These are phyloP conservation scores for Celastrina argiolus DNA, from an alignment of 2,888 invertebrate genomes.

Conservation along the genomic window DNA sequence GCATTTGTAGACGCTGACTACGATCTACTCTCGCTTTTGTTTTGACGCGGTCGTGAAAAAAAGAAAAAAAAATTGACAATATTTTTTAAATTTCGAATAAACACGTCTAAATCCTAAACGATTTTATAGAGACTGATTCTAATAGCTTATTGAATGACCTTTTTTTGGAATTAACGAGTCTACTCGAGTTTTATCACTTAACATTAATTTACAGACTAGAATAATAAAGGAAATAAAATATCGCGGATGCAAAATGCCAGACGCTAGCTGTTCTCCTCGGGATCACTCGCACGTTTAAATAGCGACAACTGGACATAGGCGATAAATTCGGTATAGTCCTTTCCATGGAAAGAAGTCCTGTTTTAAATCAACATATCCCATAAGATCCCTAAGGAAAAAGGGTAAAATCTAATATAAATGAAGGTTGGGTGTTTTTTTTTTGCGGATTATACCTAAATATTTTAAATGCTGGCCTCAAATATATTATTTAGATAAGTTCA, in stretches of 20 bases:
- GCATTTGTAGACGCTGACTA: conserved; percentile 9
- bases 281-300: neutral
- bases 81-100: neutral
- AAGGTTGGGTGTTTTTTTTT: too few relatives aligned
- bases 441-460: too few relatives aligned
- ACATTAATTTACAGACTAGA: conserved; percentile 1
- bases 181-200: conserved; percentile 9
- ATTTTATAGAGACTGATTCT: neutral
- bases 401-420: too few relatives aligned
- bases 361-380: too few relatives aligned
- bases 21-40: neutral
- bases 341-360: too few relatives aligned
- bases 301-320: too few relatives aligned
- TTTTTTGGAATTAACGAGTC: conserved; percentile 8
- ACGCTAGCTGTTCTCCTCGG: neutral
- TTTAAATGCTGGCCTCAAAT: too few relatives aligned
- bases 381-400: too few relatives aligned
- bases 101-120: conserved; percentile 1
- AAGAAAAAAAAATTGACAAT: neutral
- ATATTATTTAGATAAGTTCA: too few relatives aligned
- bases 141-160: neutral
- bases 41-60: neutral
- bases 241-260: neutral
- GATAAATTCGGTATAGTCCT: too few relatives aligned
- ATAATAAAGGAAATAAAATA: conserved; percentile 11